Base-by-base conservation (phyloP, 1,140 invertebrate genomes). In the Harpegnathos saltator region DNA sequence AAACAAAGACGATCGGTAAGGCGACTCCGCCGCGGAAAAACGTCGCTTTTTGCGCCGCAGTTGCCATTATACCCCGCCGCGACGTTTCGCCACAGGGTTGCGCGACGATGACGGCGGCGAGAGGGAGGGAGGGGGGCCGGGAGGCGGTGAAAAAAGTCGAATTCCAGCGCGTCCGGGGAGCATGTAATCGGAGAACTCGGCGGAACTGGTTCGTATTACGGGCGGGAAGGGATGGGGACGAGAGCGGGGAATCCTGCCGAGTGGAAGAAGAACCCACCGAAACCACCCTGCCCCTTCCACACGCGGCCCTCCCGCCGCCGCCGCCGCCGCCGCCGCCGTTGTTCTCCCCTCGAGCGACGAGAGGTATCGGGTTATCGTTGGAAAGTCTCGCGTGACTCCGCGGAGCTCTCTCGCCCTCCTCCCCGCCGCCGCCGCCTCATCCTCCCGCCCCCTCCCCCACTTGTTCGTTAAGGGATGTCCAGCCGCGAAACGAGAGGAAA, bases 121-220 rank as follows among this genome's bases (percentile, higher is more conserved):
- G 33, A 63, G n/a, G n/a, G n/a, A n/a, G n/a, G n/a, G n/a, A n/a
- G n/a, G n/a, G n/a, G n/a, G n/a, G n/a, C n/a, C n/a, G n/a, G n/a
- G n/a, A n/a, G n/a, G n/a, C 77, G 48, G 59, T 62, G 59, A 75
- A 82, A 85, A 84, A 83, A 75, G 62, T 75, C 17, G 63, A 83
- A 85, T 85, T 83, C 83, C 83, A 82, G 61, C 63, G 80, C 71
- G 65, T 80, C 63, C 65, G 29, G 65, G 54, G 75, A 84, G 82
- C 75, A 75, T 81, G 84, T 85, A 85, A 85, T 85, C 68, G 84
- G 84, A 85, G 84, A 85, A 77, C 84, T 83, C 63, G 71, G 63
- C 63, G 63, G 72, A 85, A 82, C 81, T 85, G 81, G 84, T 83
- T 85, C 72, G 72, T 71, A 63, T 85, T 85, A 85, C 84, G 50